Conservation (phyloP, 2,113 vertebrate species). For the Chamaetylas fuelleborni region DNA sequence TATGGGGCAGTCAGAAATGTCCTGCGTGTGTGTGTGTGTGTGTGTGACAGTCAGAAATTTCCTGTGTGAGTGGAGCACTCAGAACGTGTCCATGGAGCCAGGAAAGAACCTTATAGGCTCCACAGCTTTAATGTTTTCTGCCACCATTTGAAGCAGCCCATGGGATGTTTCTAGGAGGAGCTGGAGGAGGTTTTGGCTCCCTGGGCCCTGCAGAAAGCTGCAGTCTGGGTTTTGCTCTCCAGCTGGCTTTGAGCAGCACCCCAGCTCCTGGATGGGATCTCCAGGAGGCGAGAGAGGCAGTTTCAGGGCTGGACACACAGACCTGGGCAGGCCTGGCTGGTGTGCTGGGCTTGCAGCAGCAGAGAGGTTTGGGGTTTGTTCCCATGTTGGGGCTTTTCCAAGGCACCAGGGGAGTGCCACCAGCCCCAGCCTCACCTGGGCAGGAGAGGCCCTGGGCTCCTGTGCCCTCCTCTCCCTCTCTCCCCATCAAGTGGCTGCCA, state of each 20-base stretch:
- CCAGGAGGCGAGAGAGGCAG: neutral
- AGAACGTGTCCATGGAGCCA: rapidly evolving
- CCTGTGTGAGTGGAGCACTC: neutral
- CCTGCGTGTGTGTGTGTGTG: too few relatives aligned
- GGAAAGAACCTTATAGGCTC: neutral
- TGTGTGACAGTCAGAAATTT: neutral
- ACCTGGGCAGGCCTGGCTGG: neutral
- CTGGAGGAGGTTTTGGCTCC: neutral
- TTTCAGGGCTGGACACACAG: neutral
- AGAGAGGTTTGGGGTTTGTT: neutral
- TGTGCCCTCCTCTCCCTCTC: neutral
- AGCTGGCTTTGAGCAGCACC: neutral
- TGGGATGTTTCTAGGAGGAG: neutral
- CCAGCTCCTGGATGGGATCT: neutral
- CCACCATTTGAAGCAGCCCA: neutral
- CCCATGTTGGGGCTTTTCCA: neutral
- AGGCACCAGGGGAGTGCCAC: neutral
- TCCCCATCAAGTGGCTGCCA: neutral
- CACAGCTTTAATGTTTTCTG: neutral
- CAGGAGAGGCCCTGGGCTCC: neutral
- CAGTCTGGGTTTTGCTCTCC: neutral
- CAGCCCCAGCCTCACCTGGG: neutral
- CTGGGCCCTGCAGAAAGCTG: neutral
- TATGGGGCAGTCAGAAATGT: neutral
- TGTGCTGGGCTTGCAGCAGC: neutral